Evolutionary conservation across 2,888 invertebrate species (phyloP), one percentile per base, ranked within the genome.

Genomic region (Heliconius erato): DNA sequence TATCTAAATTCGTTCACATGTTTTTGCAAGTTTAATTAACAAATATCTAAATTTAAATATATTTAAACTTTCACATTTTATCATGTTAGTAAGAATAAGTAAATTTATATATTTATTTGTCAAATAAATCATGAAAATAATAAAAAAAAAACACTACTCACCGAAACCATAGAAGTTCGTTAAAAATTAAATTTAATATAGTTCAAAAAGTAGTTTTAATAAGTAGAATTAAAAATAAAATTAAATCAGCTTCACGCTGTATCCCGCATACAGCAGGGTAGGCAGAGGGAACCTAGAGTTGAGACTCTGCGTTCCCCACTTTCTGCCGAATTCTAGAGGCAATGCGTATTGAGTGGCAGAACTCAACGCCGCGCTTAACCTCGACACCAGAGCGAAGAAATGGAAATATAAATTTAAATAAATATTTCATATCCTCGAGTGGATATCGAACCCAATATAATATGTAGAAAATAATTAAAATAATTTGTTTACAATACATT

Each of bases 11-110:
- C 16, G 49, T 16, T 74, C 26, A 74, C 26, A 49, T 49, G 16
- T 49, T 74, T 74, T 49, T 74, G 49, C 72, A 16, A 26, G 49
- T 12, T 49, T 44, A 49, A 72, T 63, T 63, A 63, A 63, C 11
- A 63, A 63, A 63, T n/a, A n/a, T 63, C n/a, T 63, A n/a, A n/a
- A n/a, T 63, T 3, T 63, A 63, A n/a, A 54, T 23, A 59, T 59
- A 63, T 63, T 16, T 2, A 67, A 28, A 74, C 26, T 74, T 49
- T 74, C 16, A 74, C 28, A 74, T 74, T 74, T 67, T 74, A 49
- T 11, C n/a, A 54, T 28, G 19, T 74, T 11, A 14, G 3, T 74
- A 28, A 7, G 7, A 54, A 23, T 19, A 54, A 40, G 11, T 40
- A 2, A 28, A 23, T 54, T 23, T 3, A 7, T 54, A 23, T 19